Evolutionary conservation across 2,113 vertebrate genomes (phyloP).

Genomic region (Oreochromis tanganicae): DNA sequence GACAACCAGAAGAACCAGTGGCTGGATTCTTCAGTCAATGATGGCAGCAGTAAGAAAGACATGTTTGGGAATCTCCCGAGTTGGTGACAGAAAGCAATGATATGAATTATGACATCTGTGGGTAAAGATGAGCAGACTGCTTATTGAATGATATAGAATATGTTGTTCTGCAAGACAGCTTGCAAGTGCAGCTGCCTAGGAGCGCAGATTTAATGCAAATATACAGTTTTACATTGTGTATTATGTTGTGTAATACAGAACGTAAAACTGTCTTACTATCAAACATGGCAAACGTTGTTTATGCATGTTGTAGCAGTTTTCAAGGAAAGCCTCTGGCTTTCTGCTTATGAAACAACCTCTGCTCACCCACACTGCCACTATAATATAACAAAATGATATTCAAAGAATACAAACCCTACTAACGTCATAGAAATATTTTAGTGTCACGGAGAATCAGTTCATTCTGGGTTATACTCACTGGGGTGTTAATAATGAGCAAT

Average conservation of each 20-base stretch:
- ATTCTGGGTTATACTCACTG: not conserved
- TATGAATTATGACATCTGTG: not conserved
- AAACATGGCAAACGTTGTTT: not conserved
- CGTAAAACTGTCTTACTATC: not conserved
- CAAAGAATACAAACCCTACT: not conserved
- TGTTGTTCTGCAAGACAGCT: not conserved
- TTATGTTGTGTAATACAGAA: not conserved
- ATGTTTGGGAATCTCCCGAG: not conserved
- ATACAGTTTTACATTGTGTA: not conserved
- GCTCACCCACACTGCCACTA: not conserved
- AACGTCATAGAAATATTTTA: not conserved
- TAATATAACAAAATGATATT: not conserved
- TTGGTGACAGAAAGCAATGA: not conserved
- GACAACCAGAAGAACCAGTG: not conserved
- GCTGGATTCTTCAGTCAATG: not conserved
- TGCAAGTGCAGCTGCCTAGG: not conserved
- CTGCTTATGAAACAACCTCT: not conserved
- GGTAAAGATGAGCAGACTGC: not conserved
- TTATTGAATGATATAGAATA: not conserved
- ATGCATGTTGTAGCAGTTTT: not conserved
- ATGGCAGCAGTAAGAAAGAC: not conserved
- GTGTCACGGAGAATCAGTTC: not conserved
- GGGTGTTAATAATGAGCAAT: not conserved
- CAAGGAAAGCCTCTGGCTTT: not conserved
- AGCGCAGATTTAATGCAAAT: not conserved